Conservation (phyloP, 2,888 invertebrate species). For the Ethmia dodecea region DNA sequence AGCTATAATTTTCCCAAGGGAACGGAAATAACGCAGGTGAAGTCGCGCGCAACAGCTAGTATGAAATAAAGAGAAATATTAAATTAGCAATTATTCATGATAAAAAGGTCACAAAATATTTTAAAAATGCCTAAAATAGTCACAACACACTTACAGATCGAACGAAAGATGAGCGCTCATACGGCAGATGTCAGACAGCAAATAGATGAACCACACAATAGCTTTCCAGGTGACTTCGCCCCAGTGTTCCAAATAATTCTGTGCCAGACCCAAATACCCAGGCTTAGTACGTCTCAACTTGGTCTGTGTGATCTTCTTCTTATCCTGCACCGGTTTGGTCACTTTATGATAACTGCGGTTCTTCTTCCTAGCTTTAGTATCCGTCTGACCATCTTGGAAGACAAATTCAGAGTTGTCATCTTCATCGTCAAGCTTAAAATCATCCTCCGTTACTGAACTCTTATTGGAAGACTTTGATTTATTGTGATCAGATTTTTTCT, state of each 20-base stretch:
- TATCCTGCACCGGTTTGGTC: constrained; percentile 53
- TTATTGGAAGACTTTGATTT: constrained; percentile 46
- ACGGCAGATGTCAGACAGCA: constrained; percentile 87
- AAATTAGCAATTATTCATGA: too few relatives aligned
- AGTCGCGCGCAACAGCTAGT: too few relatives aligned
- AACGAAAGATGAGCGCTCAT: constrained; percentile 85
- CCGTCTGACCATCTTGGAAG: constrained; percentile 52
- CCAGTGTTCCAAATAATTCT: constrained; percentile 73
- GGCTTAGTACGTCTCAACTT: constrained; percentile 60
- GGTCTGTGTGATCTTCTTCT: constrained; percentile 64
- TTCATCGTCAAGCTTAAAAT: constrained; percentile 50
- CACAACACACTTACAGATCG: constrained; percentile 84
- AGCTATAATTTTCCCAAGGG: too few relatives aligned
- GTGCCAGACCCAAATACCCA: constrained; percentile 60
- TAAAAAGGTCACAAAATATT: too few relatives aligned
- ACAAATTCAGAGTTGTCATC: constrained; percentile 50
- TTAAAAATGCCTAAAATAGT: too few relatives aligned
- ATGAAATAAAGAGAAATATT: too few relatives aligned
- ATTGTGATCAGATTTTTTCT: constrained; percentile 44
- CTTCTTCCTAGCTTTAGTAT: constrained; percentile 61
- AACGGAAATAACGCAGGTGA: too few relatives aligned
- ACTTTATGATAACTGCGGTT: constrained; percentile 50
- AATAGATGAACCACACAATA: constrained; percentile 86
- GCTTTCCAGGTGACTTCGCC: constrained; percentile 78
- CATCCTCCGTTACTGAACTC: constrained; percentile 38